Conservation (phyloP, 2,888 invertebrate species). For the Agrotis segetum region DNA sequence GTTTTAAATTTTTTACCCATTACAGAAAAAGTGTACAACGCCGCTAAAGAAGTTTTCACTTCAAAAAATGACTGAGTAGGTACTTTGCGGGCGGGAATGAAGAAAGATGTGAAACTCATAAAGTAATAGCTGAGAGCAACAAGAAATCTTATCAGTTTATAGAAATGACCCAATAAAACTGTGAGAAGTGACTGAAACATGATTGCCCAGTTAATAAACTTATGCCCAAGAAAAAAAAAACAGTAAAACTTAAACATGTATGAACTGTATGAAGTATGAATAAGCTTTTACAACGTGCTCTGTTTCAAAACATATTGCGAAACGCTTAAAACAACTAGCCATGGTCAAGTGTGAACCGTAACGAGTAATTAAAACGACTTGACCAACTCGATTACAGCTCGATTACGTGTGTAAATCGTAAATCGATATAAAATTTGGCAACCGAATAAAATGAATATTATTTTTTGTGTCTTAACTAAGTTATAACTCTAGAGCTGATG, state of each 20-base stretch:
- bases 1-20: too few species aligned
- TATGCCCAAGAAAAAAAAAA: slow-evolving; percentile 36
- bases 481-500: slow-evolving; percentile 23
- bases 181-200: slow-evolving; percentile 15
- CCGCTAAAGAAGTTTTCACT: too few species aligned
- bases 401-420: slow-evolving; percentile 69
- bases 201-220: slow-evolving; percentile 5
- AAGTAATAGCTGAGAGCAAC: not conserved
- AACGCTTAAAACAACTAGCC: slow-evolving; percentile 53
- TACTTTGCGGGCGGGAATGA: too few species aligned
- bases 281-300: slow-evolving; percentile 39
- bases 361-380: slow-evolving; percentile 69
- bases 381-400: slow-evolving; percentile 71
- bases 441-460: slow-evolving; percentile 46
- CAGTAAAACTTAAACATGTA: slow-evolving; percentile 5
- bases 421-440: slow-evolving; percentile 68
- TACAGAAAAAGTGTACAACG: too few species aligned
- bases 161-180: not conserved
- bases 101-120: not conserved
- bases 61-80: not conserved
- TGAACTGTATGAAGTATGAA: slow-evolving; percentile 29
- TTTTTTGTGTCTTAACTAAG: slow-evolving; percentile 20
- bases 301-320: slow-evolving; percentile 58
- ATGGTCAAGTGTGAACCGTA: slow-evolving; percentile 59
- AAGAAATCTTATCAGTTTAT: not conserved